Evolutionary conservation across 2,888 invertebrate genomes (phyloP), one percentile per base, ranked within the genome.

Genomic region (Lasioglossum calceatum): DNA sequence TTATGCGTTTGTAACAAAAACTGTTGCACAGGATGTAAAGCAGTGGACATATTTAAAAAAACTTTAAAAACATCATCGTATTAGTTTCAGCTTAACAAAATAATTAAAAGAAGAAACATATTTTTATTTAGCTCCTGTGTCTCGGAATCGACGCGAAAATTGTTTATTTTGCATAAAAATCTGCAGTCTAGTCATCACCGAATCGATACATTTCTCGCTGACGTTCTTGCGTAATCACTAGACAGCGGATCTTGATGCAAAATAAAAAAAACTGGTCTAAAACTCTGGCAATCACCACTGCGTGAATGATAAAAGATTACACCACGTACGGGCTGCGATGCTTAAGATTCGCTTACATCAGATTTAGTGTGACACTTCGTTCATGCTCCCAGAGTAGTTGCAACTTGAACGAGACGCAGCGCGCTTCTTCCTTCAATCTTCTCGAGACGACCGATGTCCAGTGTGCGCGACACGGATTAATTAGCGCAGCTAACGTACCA

Each of bases 401-500:
- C 44, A 82, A 84, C 47, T 70, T 79, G 36, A 64, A 81, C 74
- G 78, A 77, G 42, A 44, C 12, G 73, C 44, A 78, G 80, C 78
- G 8, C 12, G 8, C 67, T 32, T 36, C 32, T 36, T 19, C 8
- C 16, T 36, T 79, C 77, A 58, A 32, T n/a, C 23, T 36, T 47
- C 16, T 54, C 67, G 19, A 71, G 27, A 76, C n/a, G 23, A 19
- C 8, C 23, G 19, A 8, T 47, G 71, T 54, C 44, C 74, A 42
- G 50, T n/a, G 32, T 72, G 16, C 23, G 71, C 36, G 81, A 61
- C 27, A 77, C 36, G 72, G 70, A 80, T 50, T 82, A 81, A 84
- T 82, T 84, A 83, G 72, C 77, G 79, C 50, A 23, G 10, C 70
- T 23, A 79, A 79, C 67, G 76, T 81, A 78, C 47, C 82, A 54